A percentile compares a stretch with the other conserved stretches of the same genome.
Conservation (phyloP, 2,888 invertebrate species). For the Griposia aprilina region DNA sequence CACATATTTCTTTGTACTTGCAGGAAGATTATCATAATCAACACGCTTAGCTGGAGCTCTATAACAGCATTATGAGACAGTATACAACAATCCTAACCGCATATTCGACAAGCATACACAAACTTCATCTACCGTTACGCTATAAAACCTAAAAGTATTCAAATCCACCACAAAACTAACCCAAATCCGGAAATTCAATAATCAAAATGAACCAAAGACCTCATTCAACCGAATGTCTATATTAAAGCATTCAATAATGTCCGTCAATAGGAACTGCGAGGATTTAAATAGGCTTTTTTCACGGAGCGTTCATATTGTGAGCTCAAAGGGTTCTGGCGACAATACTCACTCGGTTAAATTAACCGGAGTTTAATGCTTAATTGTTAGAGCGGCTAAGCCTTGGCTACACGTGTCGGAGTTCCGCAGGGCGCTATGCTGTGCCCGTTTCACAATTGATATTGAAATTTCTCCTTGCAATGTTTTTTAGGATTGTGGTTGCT, state of each 20-base stretch:
- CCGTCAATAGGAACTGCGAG: slow-evolving; percentile 75
- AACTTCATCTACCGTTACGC: not conserved
- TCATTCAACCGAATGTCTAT: slow-evolving; percentile 70
- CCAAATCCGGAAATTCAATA: slow-evolving; percentile 62
- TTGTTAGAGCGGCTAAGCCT: slow-evolving; percentile 89
- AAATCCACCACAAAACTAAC: slow-evolving; percentile 57
- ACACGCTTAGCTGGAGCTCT: not conserved
- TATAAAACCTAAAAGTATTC: slow-evolving; percentile 39
- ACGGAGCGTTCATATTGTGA: slow-evolving; percentile 84
- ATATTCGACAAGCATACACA: not conserved
- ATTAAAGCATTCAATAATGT: slow-evolving; percentile 71
- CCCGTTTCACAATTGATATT: slow-evolving; percentile 82
- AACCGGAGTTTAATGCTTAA: slow-evolving; percentile 89
- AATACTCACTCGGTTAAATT: slow-evolving; percentile 88
- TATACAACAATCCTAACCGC: not conserved
- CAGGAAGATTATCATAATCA: not conserved
- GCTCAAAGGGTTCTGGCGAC: slow-evolving; percentile 87
- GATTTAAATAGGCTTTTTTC: slow-evolving; percentile 84
- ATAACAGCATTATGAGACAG: not conserved
- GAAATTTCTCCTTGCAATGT: slow-evolving; percentile 76
- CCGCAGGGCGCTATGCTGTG: slow-evolving; percentile 77
- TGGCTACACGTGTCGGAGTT: slow-evolving; percentile 87
- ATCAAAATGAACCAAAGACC: slow-evolving; percentile 66
- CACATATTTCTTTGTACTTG: not conserved
- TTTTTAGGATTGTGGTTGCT: slow-evolving; percentile 68